A percentile compares a stretch with the other conserved stretches of the same genome.
phyloP scores from a whole-genome alignment of 2,888 invertebrate species.

The Pocota personata region DNA sequence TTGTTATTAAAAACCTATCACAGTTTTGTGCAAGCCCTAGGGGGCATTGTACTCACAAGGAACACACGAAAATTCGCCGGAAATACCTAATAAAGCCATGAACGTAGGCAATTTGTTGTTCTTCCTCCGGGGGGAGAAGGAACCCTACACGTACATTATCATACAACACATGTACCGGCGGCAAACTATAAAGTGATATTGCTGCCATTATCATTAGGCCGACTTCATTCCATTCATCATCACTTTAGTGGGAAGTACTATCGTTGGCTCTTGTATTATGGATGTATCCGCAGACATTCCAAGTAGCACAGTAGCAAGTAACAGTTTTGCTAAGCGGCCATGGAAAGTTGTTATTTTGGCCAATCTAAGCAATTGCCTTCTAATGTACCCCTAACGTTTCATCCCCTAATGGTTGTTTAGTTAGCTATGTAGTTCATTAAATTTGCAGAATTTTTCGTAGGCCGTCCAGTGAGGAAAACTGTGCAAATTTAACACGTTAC shows the following conservation, averaged over 20 bases:
- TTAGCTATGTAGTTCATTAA: conserved; percentile 56
- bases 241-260: conserved; percentile 50
- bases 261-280: conserved; percentile 49
- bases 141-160: conserved; percentile 17
- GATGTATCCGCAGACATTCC: conserved; percentile 8
- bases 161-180: conserved; percentile 20
- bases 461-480: neutral
- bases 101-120: conserved; percentile 52
- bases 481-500: conserved; percentile 1
- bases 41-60: conserved; percentile 14
- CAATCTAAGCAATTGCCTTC: conserved; percentile 51
- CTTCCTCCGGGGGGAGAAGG: neutral
- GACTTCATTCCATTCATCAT: conserved; percentile 65
- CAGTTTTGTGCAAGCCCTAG: conserved; percentile 10
- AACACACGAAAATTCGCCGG: conserved; percentile 38
- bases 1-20: conserved; percentile 65
- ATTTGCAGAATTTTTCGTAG: conserved; percentile 33
- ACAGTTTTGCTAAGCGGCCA: neutral
- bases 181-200: conserved; percentile 68
- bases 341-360: conserved; percentile 17
- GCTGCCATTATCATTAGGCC: conserved; percentile 68
- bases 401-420: conserved; percentile 65
- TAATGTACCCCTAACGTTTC: conserved; percentile 42
- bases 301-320: neutral
- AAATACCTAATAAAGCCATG: conserved; percentile 49